Conservation (phyloP, 2,888 invertebrate genomes). For the Archips xylosteana region DNA sequence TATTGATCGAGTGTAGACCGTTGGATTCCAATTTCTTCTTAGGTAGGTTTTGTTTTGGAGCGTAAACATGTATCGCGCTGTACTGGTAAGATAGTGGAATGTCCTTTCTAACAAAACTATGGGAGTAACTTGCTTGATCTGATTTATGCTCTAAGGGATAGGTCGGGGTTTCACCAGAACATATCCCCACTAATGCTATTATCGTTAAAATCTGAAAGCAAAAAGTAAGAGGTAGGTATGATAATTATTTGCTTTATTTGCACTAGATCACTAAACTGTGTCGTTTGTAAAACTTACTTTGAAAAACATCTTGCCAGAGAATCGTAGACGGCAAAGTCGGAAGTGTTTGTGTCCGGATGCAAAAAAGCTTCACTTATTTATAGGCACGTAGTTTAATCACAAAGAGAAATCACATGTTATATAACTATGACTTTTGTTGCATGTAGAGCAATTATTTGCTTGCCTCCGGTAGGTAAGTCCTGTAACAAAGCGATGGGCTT, state of each 20-base stretch:
- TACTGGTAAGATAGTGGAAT: constrained; percentile 54
- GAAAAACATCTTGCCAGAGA: constrained; percentile 50
- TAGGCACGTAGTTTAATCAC: constrained; percentile 52
- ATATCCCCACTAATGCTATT: constrained; percentile 46
- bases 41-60: constrained; percentile 39
- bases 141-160: constrained; percentile 30
- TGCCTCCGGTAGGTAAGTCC: constrained; percentile 50
- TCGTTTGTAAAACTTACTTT: constrained; percentile 52
- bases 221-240: constrained; percentile 10
- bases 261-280: background rate
- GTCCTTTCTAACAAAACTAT: constrained; percentile 53
- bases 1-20: background rate
- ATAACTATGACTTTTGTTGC: constrained; percentile 54
- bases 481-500: constrained; percentile 52
- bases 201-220: constrained; percentile 50
- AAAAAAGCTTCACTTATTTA: constrained; percentile 56
- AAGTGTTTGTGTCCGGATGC: constrained; percentile 55
- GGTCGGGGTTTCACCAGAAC: constrained; percentile 39
- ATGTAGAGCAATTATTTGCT: constrained; percentile 52
- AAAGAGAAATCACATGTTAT: constrained; percentile 59
- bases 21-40: background rate
- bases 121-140: constrained; percentile 51
- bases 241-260: background rate
- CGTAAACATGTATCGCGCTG: constrained; percentile 49
- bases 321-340: constrained; percentile 48